Evolutionary conservation across 2,113 vertebrate genomes (phyloP).

Genomic region (Rynchops niger): DNA sequence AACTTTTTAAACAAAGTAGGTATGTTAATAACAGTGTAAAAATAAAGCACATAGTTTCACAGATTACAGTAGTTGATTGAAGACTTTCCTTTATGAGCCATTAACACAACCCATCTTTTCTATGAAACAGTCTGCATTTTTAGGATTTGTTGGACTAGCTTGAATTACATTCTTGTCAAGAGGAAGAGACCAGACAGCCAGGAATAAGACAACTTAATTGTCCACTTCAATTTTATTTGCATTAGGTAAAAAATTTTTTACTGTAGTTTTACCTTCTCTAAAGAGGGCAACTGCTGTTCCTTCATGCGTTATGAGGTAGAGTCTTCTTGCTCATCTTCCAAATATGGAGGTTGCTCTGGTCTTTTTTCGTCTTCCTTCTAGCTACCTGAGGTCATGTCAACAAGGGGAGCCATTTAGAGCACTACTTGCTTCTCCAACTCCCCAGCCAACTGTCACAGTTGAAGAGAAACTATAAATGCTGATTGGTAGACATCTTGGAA

Average conservation of each 20-base stretch:
- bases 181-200: not conserved
- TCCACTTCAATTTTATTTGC: not conserved
- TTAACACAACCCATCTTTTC: not conserved
- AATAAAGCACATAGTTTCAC: not conserved
- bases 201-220: not conserved
- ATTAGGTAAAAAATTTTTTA: not conserved
- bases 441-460: not conserved
- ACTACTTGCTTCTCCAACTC: not conserved
- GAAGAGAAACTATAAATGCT: conserved; percentile 7
- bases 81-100: not conserved
- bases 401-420: not conserved
- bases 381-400: conserved; percentile 10
- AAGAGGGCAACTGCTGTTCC: not conserved
- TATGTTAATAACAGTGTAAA: not conserved
- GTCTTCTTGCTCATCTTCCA: not conserved
- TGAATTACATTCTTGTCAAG: not conserved
- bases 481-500: not conserved
- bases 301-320: not conserved
- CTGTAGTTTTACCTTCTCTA: not conserved
- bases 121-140: not conserved
- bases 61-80: not conserved
- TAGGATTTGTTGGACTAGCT: not conserved
- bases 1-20: not conserved
- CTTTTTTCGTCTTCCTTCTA: not conserved
- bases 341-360: not conserved